phyloP scores from a whole-genome alignment of 2,797 vertebrate species.

The Botia almorhae region DNA sequence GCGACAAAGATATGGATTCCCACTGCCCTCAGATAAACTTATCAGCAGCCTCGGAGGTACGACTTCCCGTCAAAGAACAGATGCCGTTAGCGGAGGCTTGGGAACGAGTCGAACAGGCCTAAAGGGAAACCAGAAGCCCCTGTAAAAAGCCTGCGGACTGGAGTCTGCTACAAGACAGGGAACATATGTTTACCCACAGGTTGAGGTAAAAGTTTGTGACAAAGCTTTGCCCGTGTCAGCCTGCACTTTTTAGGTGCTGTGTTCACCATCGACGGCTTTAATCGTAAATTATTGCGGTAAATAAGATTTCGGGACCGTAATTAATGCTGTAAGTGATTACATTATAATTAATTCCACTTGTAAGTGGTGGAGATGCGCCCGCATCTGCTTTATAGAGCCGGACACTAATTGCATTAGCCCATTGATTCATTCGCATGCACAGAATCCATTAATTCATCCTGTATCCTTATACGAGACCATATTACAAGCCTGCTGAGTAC shows the following conservation, averaged over 20 bases:
- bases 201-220: slow-evolving; percentile 13
- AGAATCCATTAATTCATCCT: slow-evolving; percentile 38
- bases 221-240: background rate
- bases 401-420: slow-evolving; percentile 48
- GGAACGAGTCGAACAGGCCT: slow-evolving; percentile 53
- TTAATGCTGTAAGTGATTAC: slow-evolving; percentile 42
- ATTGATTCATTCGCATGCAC: slow-evolving; percentile 50
- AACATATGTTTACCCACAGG: slow-evolving; percentile 44
- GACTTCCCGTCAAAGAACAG: slow-evolving; percentile 61
- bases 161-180: slow-evolving; percentile 38
- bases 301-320: slow-evolving; percentile 36
- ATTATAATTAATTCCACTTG: slow-evolving; percentile 36
- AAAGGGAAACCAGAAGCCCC: slow-evolving; percentile 46
- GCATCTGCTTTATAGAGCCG: slow-evolving; percentile 18
- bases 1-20: slow-evolving; percentile 64
- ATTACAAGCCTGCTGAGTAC: slow-evolving; percentile 31
- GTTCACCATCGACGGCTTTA: background rate
- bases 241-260: slow-evolving; percentile 12
- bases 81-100: slow-evolving; percentile 56
- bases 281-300: slow-evolving; percentile 30
- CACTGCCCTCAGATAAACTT: slow-evolving; percentile 66
- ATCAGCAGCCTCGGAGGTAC: slow-evolving; percentile 57
- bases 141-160: slow-evolving; percentile 53
- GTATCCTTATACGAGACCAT: slow-evolving; percentile 38
- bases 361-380: slow-evolving; percentile 5